phyloP scores from a whole-genome alignment of 2,888 invertebrate species.

The Himalopsyche japonica region DNA sequence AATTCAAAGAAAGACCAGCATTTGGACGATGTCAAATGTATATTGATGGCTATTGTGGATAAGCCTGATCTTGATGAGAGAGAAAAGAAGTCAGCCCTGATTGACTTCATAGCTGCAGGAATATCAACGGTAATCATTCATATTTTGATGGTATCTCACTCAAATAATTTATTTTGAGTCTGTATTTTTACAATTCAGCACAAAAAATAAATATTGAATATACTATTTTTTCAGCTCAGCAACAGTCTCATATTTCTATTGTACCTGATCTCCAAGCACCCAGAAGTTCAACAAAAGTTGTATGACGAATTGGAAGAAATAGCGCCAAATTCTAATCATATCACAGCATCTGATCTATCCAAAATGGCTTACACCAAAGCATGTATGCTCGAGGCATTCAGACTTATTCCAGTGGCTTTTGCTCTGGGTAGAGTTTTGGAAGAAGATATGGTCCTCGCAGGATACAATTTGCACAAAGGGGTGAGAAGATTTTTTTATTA shows the following conservation, averaged over 20 bases:
- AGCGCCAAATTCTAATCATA: conserved; percentile 58
- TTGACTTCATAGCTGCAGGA: conserved; percentile 85
- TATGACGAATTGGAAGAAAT: conserved; percentile 64
- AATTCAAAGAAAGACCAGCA: conserved; percentile 60
- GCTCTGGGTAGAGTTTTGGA: conserved; percentile 78
- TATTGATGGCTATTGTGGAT: conserved; percentile 75
- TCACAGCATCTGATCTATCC: conserved; percentile 63
- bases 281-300: conserved; percentile 68
- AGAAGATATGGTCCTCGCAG: conserved; percentile 69
- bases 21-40: conserved; percentile 67
- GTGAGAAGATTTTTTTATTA: conserved; percentile 53
- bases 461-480: conserved; percentile 71
- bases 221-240: conserved; percentile 62
- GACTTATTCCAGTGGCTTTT: conserved; percentile 76
- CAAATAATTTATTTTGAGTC: background rate
- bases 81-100: conserved; percentile 82
- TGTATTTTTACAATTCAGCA: too few species aligned
- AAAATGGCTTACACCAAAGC: conserved; percentile 77
- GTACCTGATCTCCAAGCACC: conserved; percentile 71
- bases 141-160: background rate
- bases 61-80: conserved; percentile 73
- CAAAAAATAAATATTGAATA: too few species aligned
- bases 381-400: conserved; percentile 76
- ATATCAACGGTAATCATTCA: conserved; percentile 73
- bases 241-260: conserved; percentile 80